Percentiles rank a stretch among this genome's conserved stretches.
Conservation (phyloP, 1,140 invertebrate genomes). For the Tribolium madens region DNA sequence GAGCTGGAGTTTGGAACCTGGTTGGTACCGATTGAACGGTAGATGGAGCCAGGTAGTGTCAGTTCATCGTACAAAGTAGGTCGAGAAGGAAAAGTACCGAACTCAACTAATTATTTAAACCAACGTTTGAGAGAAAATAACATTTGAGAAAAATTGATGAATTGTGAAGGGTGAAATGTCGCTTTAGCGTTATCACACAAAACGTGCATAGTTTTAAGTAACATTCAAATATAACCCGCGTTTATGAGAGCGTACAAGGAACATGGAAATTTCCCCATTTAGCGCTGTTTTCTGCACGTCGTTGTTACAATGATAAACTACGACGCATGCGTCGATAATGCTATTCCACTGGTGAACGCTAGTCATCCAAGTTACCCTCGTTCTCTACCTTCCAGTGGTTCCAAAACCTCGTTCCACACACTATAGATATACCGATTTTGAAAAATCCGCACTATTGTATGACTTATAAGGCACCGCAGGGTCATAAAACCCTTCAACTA, state of each 20-base stretch:
- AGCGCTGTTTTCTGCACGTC: slow-evolving; percentile 29
- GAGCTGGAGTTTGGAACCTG: background rate
- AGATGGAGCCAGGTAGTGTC: slow-evolving; percentile 41
- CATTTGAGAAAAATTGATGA: slow-evolving; percentile 1
- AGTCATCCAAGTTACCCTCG: slow-evolving; percentile 42
- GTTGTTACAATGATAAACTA: slow-evolving; percentile 36
- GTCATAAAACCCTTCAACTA: background rate
- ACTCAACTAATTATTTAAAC: slow-evolving; percentile 17
- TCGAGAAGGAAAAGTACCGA: slow-evolving; percentile 29
- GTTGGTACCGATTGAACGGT: slow-evolving; percentile 40
- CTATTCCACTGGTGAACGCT: slow-evolving; percentile 36
- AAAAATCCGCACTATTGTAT: background rate
- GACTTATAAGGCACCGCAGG: background rate
- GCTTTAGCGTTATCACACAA: background rate
- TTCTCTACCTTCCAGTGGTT: slow-evolving; percentile 17
- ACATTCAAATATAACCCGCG: slow-evolving; percentile 40
- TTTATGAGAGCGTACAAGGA: background rate
- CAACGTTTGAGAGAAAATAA: background rate
- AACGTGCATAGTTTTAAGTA: slow-evolving; percentile 12
- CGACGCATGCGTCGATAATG: slow-evolving; percentile 7
- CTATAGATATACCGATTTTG: background rate
- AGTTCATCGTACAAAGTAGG: slow-evolving; percentile 38
- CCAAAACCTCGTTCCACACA: background rate
- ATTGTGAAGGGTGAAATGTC: background rate
- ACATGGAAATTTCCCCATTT: slow-evolving; percentile 43